Conservation (phyloP, 2,797 vertebrate genomes). For the Heterohyrax brucei region DNA sequence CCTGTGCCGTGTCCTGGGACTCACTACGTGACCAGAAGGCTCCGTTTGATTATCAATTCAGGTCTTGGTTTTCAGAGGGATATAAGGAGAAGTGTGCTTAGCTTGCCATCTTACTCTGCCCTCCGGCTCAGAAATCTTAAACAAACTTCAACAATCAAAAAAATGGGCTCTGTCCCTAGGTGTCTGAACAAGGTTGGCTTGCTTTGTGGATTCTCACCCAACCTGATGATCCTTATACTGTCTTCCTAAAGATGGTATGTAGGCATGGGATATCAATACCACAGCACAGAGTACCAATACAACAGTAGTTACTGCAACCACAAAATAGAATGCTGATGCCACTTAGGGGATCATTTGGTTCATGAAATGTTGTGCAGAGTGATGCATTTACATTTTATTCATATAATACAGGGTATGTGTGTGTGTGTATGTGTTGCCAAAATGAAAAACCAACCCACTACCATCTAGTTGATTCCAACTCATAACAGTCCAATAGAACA, state of each 20-base stretch:
- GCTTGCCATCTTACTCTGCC: too few species aligned
- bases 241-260: background rate
- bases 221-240: background rate
- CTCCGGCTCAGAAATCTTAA: background rate
- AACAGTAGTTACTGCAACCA: background rate
- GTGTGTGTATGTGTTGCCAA: too few species aligned
- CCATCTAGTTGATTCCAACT: too few species aligned
- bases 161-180: background rate
- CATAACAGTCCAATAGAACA: too few species aligned
- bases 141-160: background rate
- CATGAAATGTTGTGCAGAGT: background rate
- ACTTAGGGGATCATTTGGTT: fast-evolving
- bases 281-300: background rate
- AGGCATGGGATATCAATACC: background rate
- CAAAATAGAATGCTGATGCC: background rate
- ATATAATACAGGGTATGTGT: background rate
- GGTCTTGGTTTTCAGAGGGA: too few species aligned
- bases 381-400: conserved; percentile 8
- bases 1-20: too few species aligned
- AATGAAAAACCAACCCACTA: too few species aligned
- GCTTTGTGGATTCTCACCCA: background rate
- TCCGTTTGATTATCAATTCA: too few species aligned
- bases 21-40: too few species aligned
- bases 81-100: too few species aligned
- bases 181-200: background rate